phyloP scores from a whole-genome alignment of 2,888 invertebrate genomes.

The Orchesellides sinensis region DNA sequence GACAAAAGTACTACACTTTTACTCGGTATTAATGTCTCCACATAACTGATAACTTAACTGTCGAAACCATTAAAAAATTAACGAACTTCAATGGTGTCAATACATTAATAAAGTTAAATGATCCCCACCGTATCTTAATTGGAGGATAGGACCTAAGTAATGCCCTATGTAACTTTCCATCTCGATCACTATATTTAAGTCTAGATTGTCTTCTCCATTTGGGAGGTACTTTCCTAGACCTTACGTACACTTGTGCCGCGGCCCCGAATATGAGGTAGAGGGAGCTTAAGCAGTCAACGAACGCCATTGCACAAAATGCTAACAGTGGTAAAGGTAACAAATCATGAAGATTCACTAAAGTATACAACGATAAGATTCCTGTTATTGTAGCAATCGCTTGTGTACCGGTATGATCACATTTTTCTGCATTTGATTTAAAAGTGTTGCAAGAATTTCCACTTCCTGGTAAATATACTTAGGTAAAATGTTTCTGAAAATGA shows the following conservation, averaged over 20 bases:
- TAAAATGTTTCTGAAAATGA: background rate
- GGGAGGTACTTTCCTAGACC: background rate
- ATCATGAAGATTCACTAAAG: background rate
- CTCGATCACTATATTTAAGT: background rate
- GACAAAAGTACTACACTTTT: background rate
- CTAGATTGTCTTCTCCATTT: background rate
- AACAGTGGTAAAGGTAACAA: background rate
- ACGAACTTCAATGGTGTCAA: constrained; percentile 4
- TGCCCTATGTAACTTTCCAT: background rate
- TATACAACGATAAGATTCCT: constrained; percentile 6
- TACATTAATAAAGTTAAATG: background rate
- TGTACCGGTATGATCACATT: background rate
- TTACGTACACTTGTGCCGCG: background rate
- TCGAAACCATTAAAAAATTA: constrained; percentile 6
- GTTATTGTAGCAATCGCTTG: background rate
- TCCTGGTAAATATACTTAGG: background rate
- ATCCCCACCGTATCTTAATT: constrained; percentile 5
- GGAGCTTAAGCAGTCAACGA: background rate
- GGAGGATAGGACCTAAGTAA: constrained; percentile 4
- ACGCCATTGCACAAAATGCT: background rate
- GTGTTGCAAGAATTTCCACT: background rate
- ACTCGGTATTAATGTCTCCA: background rate
- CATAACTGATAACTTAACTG: background rate
- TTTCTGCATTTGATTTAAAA: background rate
- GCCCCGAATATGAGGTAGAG: constrained; percentile 3